These are phyloP conservation scores for Anarrhichthys ocellatus DNA, from an alignment of 2,113 vertebrate genomes.

Conservation along the genomic window DNA sequence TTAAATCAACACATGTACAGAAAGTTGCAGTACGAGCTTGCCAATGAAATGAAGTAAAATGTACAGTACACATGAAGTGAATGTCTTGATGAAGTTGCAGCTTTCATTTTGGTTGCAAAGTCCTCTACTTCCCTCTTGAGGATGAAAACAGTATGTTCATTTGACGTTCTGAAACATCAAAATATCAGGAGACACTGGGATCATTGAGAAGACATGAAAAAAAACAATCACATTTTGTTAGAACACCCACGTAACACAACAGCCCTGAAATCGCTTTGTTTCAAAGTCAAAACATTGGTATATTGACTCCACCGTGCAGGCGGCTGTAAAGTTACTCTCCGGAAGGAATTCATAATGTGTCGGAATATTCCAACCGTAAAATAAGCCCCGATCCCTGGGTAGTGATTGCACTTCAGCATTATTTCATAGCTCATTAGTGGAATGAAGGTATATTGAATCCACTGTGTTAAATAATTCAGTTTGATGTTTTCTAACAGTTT, in stretches of 20 bases:
- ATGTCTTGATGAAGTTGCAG: neutral
- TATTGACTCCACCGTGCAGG: neutral
- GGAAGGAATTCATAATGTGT: neutral
- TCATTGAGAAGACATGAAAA: neutral
- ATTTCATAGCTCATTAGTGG: neutral
- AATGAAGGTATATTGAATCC: neutral
- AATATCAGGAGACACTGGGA: neutral
- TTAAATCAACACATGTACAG: neutral
- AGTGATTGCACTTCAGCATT: neutral
- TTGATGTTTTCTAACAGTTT: neutral
- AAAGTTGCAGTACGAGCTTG: neutral
- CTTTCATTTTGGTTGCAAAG: neutral
- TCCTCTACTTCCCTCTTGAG: constrained; percentile 66
- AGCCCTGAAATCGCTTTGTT: neutral
- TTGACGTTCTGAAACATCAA: neutral
- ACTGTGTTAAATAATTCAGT: neutral
- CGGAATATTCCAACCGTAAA: neutral
- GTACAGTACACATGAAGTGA: neutral
- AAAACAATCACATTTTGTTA: neutral
- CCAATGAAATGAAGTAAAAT: neutral
- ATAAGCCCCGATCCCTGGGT: neutral
- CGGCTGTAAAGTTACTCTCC: neutral
- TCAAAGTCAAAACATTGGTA: neutral
- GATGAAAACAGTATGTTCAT: neutral
- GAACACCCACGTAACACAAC: neutral